A percentile compares a stretch with the other conserved stretches of the same genome.
These are phyloP conservation scores for Trissonchulus sp. DNA, from an alignment of 2,888 invertebrate genomes.

Conservation along the genomic window DNA sequence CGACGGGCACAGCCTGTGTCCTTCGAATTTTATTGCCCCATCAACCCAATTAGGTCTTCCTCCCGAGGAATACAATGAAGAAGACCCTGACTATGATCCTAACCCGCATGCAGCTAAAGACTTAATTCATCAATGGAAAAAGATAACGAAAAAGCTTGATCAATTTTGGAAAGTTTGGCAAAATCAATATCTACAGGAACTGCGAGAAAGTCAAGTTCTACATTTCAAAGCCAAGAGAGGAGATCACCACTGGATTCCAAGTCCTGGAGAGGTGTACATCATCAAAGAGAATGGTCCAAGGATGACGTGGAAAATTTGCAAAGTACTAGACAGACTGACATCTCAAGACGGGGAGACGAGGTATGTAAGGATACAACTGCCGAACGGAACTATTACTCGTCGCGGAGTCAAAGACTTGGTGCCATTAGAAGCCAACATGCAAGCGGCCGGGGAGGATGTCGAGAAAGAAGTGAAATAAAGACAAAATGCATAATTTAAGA, in stretches of 20 bases:
- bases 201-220: neutral
- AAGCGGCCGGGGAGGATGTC: too few relatives aligned
- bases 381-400: too few relatives aligned
- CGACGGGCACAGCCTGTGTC: too few relatives aligned
- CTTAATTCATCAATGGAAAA: conserved; percentile 9
- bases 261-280: neutral
- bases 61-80: too few relatives aligned
- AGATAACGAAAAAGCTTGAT: neutral
- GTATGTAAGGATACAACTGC: neutral
- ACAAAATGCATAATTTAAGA: too few relatives aligned
- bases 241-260: neutral
- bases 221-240: neutral
- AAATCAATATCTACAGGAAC: neutral
- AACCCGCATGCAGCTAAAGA: too few relatives aligned
- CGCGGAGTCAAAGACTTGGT: too few relatives aligned
- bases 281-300: conserved; percentile 5
- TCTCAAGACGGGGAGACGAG: neutral
- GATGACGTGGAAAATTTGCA: neutral
- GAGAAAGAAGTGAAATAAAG: too few relatives aligned
- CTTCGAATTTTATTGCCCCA: too few relatives aligned
- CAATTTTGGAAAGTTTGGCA: conserved; percentile 20
- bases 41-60: too few relatives aligned
- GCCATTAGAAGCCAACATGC: too few relatives aligned
- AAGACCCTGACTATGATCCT: neutral
- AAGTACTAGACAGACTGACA: neutral